Percentiles rank a stretch among this genome's conserved stretches.
Conservation (phyloP, 2,888 invertebrate genomes). For the Drosophila nr. perissopoda region DNA sequence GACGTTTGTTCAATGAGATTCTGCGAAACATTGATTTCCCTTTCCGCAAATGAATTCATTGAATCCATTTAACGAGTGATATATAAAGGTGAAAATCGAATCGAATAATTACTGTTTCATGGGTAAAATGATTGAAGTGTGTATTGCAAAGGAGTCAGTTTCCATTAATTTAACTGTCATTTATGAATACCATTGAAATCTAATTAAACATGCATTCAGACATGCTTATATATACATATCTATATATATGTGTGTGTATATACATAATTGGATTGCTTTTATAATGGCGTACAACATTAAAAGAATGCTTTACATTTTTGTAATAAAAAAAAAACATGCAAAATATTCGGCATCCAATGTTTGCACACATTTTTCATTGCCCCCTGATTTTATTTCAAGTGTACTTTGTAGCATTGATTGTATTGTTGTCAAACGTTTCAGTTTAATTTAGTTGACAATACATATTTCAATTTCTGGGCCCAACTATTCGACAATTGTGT, state of each 20-base stretch:
- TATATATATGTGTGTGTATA: not conserved
- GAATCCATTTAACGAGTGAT: slow-evolving; percentile 43
- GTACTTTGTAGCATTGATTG: not conserved
- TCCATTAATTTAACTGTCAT: slow-evolving; percentile 15
- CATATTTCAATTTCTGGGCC: not conserved
- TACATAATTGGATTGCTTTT: not conserved
- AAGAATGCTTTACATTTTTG: not conserved
- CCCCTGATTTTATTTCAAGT: not conserved
- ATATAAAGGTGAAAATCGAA: slow-evolving; percentile 43
- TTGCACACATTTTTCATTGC: not conserved
- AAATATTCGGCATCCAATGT: not conserved
- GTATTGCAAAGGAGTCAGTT: slow-evolving; percentile 7
- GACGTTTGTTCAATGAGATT: slow-evolving; percentile 58
- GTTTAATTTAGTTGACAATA: not conserved
- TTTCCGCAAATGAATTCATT: slow-evolving; percentile 70
- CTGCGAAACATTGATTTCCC: slow-evolving; percentile 67
- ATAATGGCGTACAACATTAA: not conserved
- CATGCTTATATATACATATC: not conserved
- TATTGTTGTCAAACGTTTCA: not conserved
- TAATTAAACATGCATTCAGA: slow-evolving; percentile 26
- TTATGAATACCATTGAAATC: not conserved
- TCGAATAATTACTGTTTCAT: slow-evolving; percentile 55
- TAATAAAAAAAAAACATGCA: not conserved
- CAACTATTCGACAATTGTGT: not conserved
- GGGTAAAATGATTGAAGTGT: slow-evolving; percentile 38